These are phyloP conservation scores for Temnothorax unifasciatus DNA, from an alignment of 2,888 invertebrate genomes.

Conservation along the genomic window DNA sequence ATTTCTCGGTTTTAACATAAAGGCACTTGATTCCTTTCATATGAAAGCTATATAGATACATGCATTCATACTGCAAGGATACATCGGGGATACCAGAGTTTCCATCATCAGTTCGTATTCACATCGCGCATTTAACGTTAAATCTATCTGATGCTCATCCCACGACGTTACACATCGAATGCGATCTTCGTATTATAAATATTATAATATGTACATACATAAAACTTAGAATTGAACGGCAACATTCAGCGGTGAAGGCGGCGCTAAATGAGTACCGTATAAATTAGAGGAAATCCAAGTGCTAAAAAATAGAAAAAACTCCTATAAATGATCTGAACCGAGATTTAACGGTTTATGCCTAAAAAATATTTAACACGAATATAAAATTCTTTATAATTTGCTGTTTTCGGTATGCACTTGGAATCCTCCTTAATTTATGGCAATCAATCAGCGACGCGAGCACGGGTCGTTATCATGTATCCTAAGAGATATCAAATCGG, in stretches of 20 bases:
- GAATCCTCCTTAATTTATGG: conserved; percentile 21
- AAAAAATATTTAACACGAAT: neutral
- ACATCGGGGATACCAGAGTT: conserved; percentile 28
- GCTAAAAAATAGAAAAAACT: neutral
- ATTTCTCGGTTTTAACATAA: conserved; percentile 37
- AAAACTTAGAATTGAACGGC: conserved; percentile 37
- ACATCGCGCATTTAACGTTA: conserved; percentile 33
- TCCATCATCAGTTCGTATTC: conserved; percentile 44
- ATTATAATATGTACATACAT: neutral
- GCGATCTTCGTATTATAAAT: neutral
- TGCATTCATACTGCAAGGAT: conserved; percentile 44
- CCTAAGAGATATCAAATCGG: conserved; percentile 6
- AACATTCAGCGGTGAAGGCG: conserved; percentile 8
- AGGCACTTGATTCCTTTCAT: conserved; percentile 29
- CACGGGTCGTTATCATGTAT: neutral
- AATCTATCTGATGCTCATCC: conserved; percentile 33
- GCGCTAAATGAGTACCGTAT: conserved; percentile 6
- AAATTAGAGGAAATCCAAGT: conserved; percentile 4
- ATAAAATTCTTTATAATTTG: neutral
- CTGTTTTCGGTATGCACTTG: neutral
- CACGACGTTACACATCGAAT: conserved; percentile 39
- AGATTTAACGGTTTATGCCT: neutral
- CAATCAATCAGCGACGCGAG: neutral
- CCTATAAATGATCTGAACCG: neutral
- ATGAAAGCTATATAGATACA: conserved; percentile 38